Evolutionary conservation across 2,888 invertebrate genomes (phyloP), one percentile per base, ranked within the genome.

Genomic region (Marronus borbonicus): DNA sequence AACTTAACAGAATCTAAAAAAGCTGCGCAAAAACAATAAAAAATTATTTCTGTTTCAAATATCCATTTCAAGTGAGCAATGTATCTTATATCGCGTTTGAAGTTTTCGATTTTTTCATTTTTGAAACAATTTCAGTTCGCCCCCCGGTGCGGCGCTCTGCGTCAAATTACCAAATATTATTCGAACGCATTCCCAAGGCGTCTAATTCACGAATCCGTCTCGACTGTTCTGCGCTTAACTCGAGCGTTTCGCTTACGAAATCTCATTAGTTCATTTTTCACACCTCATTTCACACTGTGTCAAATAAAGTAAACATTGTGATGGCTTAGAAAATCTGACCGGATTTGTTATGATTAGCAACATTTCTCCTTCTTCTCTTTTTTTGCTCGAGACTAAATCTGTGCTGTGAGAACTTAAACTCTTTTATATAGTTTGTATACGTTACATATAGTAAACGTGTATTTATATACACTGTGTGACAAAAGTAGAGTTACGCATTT

Each of bases 271-370:
- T 68, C 68, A 68, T 68, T 68, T 50, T 68, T 68, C 68, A 68
- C 68, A 68, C 68, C 68, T 68, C 68, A 50, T 50, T 68, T 68
- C 68, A 68, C 68, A 68, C 68, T 50, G 50, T 68, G 68, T 68
- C 68, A 68, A 68, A 68, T 49, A 68, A 50, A 50, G 68, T 68
- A 68, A 68, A 68, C 68, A 68, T 68, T 68, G 68, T 68, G 68
- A 68, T 68, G 50, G 50, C 50, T 68, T 68, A 50, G 68, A 68
- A 68, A 49, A 68, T 68, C 50, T 24, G 68, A 50, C 68, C 68
- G 68, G 52, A 68, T 68, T 68, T 68, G 68, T 68, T 68, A 50
- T 68, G 68, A 68, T 68, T 68, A 68, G 62, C 28, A 24, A 62
- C 62, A 28, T 28, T 44, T 44, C 24, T 66, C 8, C n/a, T 68